Percentiles rank a stretch among this genome's conserved stretches.
Conservation (phyloP, 2,113 vertebrate genomes). For the Peromyscus polionotus region DNA sequence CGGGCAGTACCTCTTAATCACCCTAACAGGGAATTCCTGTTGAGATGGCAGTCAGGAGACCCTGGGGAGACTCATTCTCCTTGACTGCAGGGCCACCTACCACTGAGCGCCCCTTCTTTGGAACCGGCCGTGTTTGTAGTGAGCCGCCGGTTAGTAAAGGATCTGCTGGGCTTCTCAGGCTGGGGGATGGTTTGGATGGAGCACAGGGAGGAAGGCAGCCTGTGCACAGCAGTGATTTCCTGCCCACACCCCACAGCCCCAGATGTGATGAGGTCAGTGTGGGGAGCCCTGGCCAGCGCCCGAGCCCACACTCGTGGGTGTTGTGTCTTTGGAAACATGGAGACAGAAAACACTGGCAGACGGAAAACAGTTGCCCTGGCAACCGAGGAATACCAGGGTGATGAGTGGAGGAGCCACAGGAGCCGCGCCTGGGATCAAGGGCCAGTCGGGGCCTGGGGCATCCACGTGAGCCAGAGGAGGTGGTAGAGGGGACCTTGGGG, state of each 20-base stretch:
- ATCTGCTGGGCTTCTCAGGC: background rate
- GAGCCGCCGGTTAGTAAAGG: background rate
- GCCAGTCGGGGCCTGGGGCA: rapidly evolving
- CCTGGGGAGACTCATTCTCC: rapidly evolving
- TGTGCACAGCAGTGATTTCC: rapidly evolving
- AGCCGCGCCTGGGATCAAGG: conserved; percentile 62
- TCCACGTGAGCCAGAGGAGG: background rate
- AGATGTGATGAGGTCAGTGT: background rate
- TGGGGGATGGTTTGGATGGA: background rate
- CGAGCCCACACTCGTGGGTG: conserved; percentile 60
- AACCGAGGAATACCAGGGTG: conserved; percentile 57
- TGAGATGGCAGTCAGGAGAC: background rate
- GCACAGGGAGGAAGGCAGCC: background rate
- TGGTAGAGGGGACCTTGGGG: rapidly evolving
- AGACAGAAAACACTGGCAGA: conserved; percentile 25
- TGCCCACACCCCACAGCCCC: background rate
- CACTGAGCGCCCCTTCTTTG: rapidly evolving
- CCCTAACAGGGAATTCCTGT: background rate
- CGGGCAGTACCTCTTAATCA: background rate
- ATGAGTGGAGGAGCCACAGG: background rate
- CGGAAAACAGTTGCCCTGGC: conserved; percentile 60
- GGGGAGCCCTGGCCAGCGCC: conserved; percentile 61
- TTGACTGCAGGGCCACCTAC: rapidly evolving
- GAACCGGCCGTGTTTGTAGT: rapidly evolving
- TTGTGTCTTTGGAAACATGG: background rate